phyloP scores from a whole-genome alignment of 2,797 vertebrate genomes.

The Anolis apletophallus region DNA sequence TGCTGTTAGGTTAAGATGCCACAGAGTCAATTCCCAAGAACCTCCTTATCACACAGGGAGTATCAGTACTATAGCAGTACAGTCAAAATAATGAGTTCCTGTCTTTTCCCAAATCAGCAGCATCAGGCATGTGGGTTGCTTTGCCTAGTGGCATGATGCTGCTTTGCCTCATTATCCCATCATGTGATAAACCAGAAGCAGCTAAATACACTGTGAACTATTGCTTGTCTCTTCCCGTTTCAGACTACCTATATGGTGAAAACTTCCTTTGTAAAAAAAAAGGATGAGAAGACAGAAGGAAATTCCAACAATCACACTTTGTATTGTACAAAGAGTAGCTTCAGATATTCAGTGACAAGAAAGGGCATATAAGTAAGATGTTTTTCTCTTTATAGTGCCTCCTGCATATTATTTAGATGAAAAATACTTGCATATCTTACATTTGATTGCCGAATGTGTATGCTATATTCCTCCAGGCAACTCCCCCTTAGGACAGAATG shows the following conservation, averaged over 20 bases:
- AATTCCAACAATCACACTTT: neutral
- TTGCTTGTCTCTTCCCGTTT: slow-evolving; percentile 26
- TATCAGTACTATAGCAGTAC: neutral
- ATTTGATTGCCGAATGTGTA: neutral
- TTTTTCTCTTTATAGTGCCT: neutral
- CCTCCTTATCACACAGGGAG: neutral
- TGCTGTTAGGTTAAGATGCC: neutral
- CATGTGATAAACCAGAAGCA: slow-evolving; percentile 28
- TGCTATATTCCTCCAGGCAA: too few relatives aligned
- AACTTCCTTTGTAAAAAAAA: neutral
- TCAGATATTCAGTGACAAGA: neutral
- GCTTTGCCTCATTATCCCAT: slow-evolving; percentile 10
- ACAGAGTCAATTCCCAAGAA: neutral
- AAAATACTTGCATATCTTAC: neutral
- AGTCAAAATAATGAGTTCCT: too few relatives aligned
- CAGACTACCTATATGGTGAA: slow-evolving; percentile 10
- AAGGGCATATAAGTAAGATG: neutral
- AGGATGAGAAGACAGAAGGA: neutral
- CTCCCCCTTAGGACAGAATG: neutral
- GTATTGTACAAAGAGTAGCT: neutral
- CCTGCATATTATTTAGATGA: neutral
- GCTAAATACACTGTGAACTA: neutral
- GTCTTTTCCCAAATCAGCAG: too few relatives aligned
- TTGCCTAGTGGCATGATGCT: neutral
- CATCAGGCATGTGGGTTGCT: neutral